These are phyloP conservation scores for Micromesistius poutassou DNA, from an alignment of 2,797 vertebrate species.

Conservation along the genomic window DNA sequence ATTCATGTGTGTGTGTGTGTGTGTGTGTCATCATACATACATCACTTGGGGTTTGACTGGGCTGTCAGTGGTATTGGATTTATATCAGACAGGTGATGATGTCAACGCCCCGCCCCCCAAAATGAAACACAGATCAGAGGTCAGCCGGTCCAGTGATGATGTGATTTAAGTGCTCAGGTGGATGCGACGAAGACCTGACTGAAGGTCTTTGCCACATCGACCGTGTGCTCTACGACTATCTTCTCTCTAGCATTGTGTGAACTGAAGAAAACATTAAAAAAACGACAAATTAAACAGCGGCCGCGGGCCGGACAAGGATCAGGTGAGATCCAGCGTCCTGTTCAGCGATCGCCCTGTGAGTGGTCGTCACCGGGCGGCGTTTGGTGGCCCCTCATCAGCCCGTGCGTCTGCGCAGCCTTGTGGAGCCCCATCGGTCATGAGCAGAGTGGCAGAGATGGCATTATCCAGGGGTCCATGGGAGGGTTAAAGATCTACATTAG, in stretches of 20 bases:
- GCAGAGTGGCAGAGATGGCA: conserved; percentile 48
- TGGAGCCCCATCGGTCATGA: conserved; percentile 48
- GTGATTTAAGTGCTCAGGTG: conserved; percentile 35
- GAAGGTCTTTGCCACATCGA: no score
- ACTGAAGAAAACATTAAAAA: neutral
- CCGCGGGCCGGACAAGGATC: conserved; percentile 43
- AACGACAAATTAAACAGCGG: neutral
- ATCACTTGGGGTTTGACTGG: conserved; percentile 54
- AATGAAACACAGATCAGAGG: conserved; percentile 33
- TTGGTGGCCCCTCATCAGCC: conserved; percentile 33
- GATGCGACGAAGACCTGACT: conserved; percentile 20
- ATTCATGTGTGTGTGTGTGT: conserved; percentile 20
- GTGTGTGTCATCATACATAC: conserved; percentile 38
- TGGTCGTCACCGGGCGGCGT: no score
- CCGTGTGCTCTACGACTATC: neutral
- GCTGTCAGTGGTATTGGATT: conserved; percentile 60
- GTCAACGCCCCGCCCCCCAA: conserved; percentile 37
- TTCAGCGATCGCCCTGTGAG: no score
- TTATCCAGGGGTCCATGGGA: conserved; percentile 53
- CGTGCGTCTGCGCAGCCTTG: conserved; percentile 33
- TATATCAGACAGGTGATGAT: conserved; percentile 50
- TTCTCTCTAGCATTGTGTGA: neutral
- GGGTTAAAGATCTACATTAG: conserved; percentile 68
- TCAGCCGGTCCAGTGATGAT: conserved; percentile 25
- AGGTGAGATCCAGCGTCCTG: conserved; percentile 43